A percentile compares a stretch with the other conserved stretches of the same genome.
Evolutionary conservation across 2,797 vertebrate species (phyloP).

Genomic region (Oreonectes daqikongensis): DNA sequence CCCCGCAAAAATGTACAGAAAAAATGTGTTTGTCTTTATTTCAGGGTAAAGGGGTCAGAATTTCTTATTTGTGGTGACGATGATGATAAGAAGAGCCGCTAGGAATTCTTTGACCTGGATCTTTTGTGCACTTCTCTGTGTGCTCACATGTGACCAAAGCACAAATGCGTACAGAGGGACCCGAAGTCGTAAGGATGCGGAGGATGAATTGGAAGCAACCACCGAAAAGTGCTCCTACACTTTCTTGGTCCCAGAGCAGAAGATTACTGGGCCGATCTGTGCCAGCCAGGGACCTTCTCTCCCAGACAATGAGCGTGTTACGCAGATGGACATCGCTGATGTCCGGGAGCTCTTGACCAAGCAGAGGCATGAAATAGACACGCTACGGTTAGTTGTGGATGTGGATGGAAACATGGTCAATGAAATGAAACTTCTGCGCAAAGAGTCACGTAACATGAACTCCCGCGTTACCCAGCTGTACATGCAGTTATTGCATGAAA

Average conservation of each 20-base stretch:
- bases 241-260: constrained; percentile 94
- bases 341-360: constrained; percentile 90
- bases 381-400: constrained; percentile 91
- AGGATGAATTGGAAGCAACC: constrained; percentile 40
- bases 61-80: not conserved
- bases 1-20: not conserved
- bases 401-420: constrained; percentile 97
- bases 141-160: not conserved
- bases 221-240: constrained; percentile 93
- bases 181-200: not conserved
- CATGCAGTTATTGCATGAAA: constrained; percentile 98
- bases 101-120: not conserved
- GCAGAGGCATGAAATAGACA: constrained; percentile 93
- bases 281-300: constrained; percentile 83
- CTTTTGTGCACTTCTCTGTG: not conserved
- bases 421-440: constrained; percentile 95
- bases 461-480: constrained; percentile 97
- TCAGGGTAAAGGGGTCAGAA: not conserved
- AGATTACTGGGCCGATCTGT: constrained; percentile 95
- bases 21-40: not conserved
- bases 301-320: constrained; percentile 88
- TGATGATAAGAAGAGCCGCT: not conserved
- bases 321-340: constrained; percentile 93
- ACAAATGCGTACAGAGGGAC: not conserved
- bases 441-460: constrained; percentile 99